Percentiles rank a stretch among this genome's conserved stretches.
phyloP scores from a whole-genome alignment of 2,888 invertebrate genomes.

The Volucella inflata region DNA sequence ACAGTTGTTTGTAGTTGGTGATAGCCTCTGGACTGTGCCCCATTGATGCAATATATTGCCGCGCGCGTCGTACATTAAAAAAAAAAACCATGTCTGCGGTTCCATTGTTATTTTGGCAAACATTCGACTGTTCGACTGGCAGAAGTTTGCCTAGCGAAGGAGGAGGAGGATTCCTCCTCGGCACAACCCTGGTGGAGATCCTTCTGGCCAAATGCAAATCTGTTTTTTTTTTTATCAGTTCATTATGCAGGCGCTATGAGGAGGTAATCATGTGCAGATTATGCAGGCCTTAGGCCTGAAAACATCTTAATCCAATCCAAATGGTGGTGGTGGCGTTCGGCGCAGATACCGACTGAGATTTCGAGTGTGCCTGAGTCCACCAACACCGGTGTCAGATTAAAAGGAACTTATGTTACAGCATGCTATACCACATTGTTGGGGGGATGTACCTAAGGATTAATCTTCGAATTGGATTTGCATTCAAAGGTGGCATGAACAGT shows the following conservation, averaged over 20 bases:
- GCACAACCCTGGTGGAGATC: conserved; percentile 42
- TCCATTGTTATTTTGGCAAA: conserved; percentile 48
- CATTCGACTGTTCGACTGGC: background rate
- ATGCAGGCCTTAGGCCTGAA: conserved; percentile 68
- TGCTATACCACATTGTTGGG: conserved; percentile 55
- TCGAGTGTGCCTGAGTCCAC: background rate
- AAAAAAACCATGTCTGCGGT: conserved; percentile 48
- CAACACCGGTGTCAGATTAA: conserved; percentile 45
- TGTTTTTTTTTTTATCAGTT: conserved; percentile 63
- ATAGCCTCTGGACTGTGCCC: conserved; percentile 58
- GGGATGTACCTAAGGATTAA: conserved; percentile 59
- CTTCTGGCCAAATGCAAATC: conserved; percentile 60
- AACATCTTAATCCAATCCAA: conserved; percentile 64
- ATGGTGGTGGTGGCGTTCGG: conserved; percentile 3
- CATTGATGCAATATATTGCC: conserved; percentile 51
- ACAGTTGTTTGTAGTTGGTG: conserved; percentile 65
- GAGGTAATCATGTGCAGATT: conserved; percentile 75
- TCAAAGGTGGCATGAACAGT: conserved; percentile 46
- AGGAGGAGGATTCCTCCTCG: conserved; percentile 19
- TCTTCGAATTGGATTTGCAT: conserved; percentile 58
- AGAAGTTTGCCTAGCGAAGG: conserved; percentile 7
- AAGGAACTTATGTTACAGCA: conserved; percentile 58
- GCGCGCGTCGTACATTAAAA: conserved; percentile 37
- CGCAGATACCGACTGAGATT: conserved; percentile 20
- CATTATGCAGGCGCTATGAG: conserved; percentile 71